phyloP scores from a whole-genome alignment of 2,797 vertebrate genomes.

The Coreius guichenoti region DNA sequence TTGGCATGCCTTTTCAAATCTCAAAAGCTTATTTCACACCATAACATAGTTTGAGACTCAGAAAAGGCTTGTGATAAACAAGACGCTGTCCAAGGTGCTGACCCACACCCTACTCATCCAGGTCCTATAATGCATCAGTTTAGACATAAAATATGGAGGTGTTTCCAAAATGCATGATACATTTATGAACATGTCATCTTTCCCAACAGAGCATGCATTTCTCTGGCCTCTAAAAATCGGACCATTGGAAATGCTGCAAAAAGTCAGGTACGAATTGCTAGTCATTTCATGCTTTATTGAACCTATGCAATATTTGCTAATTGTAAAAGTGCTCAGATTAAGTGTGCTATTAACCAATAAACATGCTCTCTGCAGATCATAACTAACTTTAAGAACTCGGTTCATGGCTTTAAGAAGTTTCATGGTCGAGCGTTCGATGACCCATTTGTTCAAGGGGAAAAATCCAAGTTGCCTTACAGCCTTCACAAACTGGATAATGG shows the following conservation, averaged over 20 bases:
- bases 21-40: not conserved
- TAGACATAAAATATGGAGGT: not conserved
- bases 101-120: not conserved
- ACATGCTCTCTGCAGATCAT: slow-evolving; percentile 79
- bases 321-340: not conserved
- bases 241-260: slow-evolving; percentile 95
- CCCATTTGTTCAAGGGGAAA: slow-evolving; percentile 88
- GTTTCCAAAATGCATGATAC: not conserved
- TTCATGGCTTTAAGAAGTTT: slow-evolving; percentile 94
- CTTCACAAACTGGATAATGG: slow-evolving; percentile 91
- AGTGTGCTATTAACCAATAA: not conserved
- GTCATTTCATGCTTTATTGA: slow-evolving; percentile 32
- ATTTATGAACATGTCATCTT: slow-evolving; percentile 35
- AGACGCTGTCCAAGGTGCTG: slow-evolving; percentile 52
- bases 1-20: not conserved
- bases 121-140: not conserved
- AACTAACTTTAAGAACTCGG: slow-evolving; percentile 92
- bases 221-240: slow-evolving; percentile 91
- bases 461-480: slow-evolving; percentile 86
- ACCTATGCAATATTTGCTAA: not conserved
- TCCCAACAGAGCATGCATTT: slow-evolving; percentile 87
- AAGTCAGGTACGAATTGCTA: slow-evolving; percentile 81
- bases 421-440: slow-evolving; percentile 91
- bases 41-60: not conserved
- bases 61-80: slow-evolving; percentile 21